Evolutionary conservation across 2,888 invertebrate genomes (phyloP).

Genomic region (Piscicola geometra): DNA sequence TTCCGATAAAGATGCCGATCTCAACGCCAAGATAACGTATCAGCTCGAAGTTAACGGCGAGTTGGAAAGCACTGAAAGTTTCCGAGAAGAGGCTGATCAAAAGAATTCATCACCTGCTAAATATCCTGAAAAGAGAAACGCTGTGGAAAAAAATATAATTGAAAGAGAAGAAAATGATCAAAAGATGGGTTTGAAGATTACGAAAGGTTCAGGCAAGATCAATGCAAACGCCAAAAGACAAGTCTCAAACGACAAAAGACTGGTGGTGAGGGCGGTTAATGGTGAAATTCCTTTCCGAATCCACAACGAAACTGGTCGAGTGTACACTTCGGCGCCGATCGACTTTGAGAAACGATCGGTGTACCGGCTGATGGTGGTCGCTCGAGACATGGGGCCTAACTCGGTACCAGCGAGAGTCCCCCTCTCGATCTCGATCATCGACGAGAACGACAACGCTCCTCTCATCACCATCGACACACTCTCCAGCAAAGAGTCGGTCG

Average conservation of each 20-base stretch:
- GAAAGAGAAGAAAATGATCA: too few relatives aligned
- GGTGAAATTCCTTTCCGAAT: conserved; percentile 23
- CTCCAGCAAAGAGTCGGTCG: conserved; percentile 1
- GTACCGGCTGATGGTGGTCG: conserved; percentile 30
- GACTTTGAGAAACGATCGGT: conserved; percentile 34
- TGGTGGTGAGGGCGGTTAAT: background rate
- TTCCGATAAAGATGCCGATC: conserved; percentile 38
- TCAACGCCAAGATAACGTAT: conserved; percentile 39
- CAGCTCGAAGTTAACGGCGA: conserved; percentile 14
- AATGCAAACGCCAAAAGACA: background rate
- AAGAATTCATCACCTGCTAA: background rate
- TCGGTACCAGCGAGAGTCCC: conserved; percentile 25
- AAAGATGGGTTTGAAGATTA: background rate
- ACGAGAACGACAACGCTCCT: conserved; percentile 38
- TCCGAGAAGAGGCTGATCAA: background rate
- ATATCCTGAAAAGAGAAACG: too few relatives aligned
- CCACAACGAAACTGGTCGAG: conserved; percentile 26
- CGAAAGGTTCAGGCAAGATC: background rate
- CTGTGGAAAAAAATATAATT: too few relatives aligned
- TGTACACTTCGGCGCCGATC: conserved; percentile 18
- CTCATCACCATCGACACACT: conserved; percentile 29
- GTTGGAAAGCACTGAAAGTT: background rate
- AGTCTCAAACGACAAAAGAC: background rate
- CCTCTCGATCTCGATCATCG: conserved; percentile 24
- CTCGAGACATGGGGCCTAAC: conserved; percentile 27